A percentile compares a stretch with the other conserved stretches of the same genome.
Conservation (phyloP, 2,888 invertebrate genomes). For the Sinohyriopsis cumingii region DNA sequence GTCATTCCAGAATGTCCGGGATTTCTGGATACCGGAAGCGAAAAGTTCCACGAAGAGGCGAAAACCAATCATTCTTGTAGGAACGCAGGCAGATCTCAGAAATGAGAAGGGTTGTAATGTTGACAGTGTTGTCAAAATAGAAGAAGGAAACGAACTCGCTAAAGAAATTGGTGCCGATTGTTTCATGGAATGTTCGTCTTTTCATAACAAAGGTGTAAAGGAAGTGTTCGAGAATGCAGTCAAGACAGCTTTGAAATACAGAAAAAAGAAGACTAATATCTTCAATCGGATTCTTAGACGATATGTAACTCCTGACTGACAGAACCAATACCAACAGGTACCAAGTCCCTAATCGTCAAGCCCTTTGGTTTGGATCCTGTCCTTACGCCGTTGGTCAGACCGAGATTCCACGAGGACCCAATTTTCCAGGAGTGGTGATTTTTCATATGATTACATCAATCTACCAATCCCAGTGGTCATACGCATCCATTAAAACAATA, state of each 20-base stretch:
- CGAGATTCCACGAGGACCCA: no score
- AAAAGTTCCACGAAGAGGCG: constrained; percentile 40
- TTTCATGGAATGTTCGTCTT: constrained; percentile 50
- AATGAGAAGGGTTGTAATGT: not conserved
- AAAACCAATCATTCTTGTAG: constrained; percentile 52
- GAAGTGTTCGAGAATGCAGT: constrained; percentile 51
- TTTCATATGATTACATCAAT: no score
- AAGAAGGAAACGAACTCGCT: constrained; percentile 48
- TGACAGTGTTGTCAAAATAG: constrained; percentile 17
- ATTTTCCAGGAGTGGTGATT: no score
- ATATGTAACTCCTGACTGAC: not conserved
- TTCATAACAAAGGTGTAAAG: constrained; percentile 39
- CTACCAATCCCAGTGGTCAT: no score
- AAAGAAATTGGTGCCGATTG: constrained; percentile 48
- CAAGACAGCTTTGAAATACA: constrained; percentile 40
- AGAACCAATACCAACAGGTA: no score
- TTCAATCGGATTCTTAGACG: constrained; percentile 29
- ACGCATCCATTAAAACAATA: no score
- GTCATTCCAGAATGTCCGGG: constrained; percentile 47
- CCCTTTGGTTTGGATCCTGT: no score
- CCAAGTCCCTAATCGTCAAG: no score
- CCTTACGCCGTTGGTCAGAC: no score
- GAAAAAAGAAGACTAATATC: constrained; percentile 38
- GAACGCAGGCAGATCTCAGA: constrained; percentile 49
- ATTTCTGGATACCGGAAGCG: constrained; percentile 56